Evolutionary conservation across 2,888 invertebrate genomes (phyloP), one percentile per base, ranked within the genome.

Genomic region (Tenodera sinensis): DNA sequence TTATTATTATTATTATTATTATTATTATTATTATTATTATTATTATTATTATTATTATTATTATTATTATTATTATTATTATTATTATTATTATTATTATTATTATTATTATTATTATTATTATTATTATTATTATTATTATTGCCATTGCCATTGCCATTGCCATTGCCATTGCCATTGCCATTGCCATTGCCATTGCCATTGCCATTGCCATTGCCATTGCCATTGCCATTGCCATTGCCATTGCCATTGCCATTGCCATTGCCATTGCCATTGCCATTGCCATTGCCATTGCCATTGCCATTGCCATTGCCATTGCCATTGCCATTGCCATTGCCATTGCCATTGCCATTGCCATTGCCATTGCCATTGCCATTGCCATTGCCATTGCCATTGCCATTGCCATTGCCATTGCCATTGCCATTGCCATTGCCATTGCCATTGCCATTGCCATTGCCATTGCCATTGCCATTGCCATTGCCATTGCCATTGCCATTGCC

Each of bases 201-300:
- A 91, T 92, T 42, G 88, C 83, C 88, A 47, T 89, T 88, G 88
- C 83, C 81, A 28, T 89, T 84, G 84, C 84, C 84, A 28, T 83
- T 93, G 88, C 92, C 92, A 42, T 92, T 94, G 89, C 93, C 94
- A 27, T 42, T 89, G 88, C 71, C 89, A 89, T 89, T 89, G 88
- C 83, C 89, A 71, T 89, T 89, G 89, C 28, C 89, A 54, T 89
- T 89, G 82, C 81, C 89, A 34, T 89, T 83, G 84, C 84, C 84
- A 28, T 83, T 83, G 84, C 84, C 84, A 28, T 83, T 85, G 85
- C 88, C 89, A 54, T 89, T 89, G 89, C 85, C 89, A 28, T 89
- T 84, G 89, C 88, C 89, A 28, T 89, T 83, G 89, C 88, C 89
- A 28, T 89, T 89, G 89, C 89, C 89, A 47, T 89, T 90, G 85